Evolutionary conservation across 1,140 invertebrate species (phyloP), one percentile per base, ranked within the genome.

Genomic region (Leptonema lineaticorne): DNA sequence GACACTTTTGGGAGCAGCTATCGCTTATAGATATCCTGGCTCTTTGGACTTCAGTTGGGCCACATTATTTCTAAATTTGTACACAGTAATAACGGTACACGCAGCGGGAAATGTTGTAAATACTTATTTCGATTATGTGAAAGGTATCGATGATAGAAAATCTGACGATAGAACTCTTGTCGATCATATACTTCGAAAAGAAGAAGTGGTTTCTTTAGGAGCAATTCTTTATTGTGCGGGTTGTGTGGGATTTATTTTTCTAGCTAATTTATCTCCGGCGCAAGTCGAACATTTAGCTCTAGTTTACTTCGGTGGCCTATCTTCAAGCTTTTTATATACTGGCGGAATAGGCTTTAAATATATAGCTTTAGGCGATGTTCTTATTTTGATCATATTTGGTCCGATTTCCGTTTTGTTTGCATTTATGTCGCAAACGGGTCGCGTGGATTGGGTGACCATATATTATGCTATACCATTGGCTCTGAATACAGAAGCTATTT

Each of bases 31-130:
- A 75, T 81, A 89, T 37, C 85, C 87, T 24, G 83, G 86, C 74
- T 75, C 87, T 1, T 86, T 82, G 41, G 85, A 89, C 50, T 95
- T 96, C 75, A 93, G 88, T 75, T 84, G 91, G 78, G 76, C 90
- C 41, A 90, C 90, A 2, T 85, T 96, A 64, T 73, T 95, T 7
- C 80, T 95, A 0, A 95, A 94, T 0, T 81, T 93, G 22, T 86
- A 93, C 48, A 96, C 93, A 1, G 88, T 95, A 6, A 82, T 96
- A 57, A 94, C 91, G 14, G 95, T 97, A 1, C 95, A 97, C 78
- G 94, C 93, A 56, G 95, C 95, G 63, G 95, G 95, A 33, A 97
- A 97, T 81, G 88, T 97, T n/a, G 95, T 98, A 0, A 97, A 98
- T 77, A 97, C 95, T 0, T 97, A 97, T 78, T 97, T 90, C 77